These are phyloP conservation scores for Nycticebus coucang DNA, from an alignment of 2,113 vertebrate species.

Conservation along the genomic window DNA sequence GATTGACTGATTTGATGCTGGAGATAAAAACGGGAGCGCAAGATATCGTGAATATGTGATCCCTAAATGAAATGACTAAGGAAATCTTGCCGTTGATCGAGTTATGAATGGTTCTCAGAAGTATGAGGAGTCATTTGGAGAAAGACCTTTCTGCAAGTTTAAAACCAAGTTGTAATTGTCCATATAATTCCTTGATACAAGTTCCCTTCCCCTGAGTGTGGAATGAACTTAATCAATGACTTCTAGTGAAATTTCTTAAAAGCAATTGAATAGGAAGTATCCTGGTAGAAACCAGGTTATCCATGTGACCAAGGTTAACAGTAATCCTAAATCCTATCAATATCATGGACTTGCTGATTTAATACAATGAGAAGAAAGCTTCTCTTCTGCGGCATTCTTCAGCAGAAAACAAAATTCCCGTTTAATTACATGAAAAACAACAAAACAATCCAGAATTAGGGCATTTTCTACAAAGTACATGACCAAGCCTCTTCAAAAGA, in stretches of 20 bases:
- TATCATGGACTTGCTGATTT: background rate
- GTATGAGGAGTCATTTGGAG: background rate
- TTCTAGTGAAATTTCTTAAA: background rate
- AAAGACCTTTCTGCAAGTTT: background rate
- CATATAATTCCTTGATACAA: background rate
- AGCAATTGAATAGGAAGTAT: background rate
- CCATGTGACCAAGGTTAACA: background rate
- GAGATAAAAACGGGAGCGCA: background rate
- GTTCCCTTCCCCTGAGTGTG: background rate
- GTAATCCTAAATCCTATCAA: background rate
- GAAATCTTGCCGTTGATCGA: background rate
- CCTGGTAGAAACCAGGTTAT: background rate
- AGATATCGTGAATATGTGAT: background rate
- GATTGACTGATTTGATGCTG: background rate
- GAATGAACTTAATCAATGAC: background rate
- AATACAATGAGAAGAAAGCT: background rate
- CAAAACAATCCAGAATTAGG: background rate
- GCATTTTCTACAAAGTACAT: background rate
- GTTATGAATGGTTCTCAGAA: background rate
- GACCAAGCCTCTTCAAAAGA: background rate
- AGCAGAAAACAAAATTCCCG: background rate
- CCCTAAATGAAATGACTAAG: background rate
- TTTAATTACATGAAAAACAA: background rate
- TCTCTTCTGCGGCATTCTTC: background rate
- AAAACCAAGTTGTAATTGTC: background rate